Conservation (phyloP, 2,888 invertebrate genomes). For the Neoaliturus tenellus region DNA sequence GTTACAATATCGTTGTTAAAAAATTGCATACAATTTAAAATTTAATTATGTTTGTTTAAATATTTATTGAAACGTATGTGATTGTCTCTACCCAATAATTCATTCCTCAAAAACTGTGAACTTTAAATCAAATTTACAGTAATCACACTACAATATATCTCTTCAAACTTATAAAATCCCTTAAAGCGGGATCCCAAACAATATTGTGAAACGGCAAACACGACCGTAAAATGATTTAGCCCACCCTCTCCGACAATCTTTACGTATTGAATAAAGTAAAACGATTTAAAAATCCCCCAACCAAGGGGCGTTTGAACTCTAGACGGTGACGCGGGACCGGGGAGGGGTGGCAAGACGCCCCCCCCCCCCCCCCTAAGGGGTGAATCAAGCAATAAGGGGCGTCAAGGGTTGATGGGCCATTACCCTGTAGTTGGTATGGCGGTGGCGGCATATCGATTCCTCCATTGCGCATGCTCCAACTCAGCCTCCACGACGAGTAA, state of each 20-base stretch:
- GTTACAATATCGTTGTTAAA: too few relatives aligned
- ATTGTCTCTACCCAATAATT: too few relatives aligned
- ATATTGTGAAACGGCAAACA: too few relatives aligned
- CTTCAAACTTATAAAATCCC: too few relatives aligned
- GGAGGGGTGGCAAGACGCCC: neutral
- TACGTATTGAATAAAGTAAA: neutral
- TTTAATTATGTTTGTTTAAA: too few relatives aligned
- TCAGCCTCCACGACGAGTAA: neutral
- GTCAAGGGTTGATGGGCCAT: conserved; percentile 39
- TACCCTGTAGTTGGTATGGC: conserved; percentile 14
- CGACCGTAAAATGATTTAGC: neutral
- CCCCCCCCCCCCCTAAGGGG: neutral
- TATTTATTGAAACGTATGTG: too few relatives aligned
- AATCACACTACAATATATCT: too few relatives aligned
- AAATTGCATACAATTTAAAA: too few relatives aligned
- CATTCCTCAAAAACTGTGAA: too few relatives aligned
- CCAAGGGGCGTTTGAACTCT: neutral
- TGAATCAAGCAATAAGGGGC: conserved; percentile 36
- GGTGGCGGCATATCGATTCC: neutral
- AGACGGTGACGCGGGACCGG: neutral
- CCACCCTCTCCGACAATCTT: neutral
- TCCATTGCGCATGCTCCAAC: neutral
- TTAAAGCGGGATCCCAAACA: too few relatives aligned
- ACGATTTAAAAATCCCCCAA: conserved; percentile 12
- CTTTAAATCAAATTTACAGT: too few relatives aligned